These are phyloP conservation scores for Astreopora myriophthalma DNA, from an alignment of 64 coral and sea anemone species.

Conservation along the genomic window DNA sequence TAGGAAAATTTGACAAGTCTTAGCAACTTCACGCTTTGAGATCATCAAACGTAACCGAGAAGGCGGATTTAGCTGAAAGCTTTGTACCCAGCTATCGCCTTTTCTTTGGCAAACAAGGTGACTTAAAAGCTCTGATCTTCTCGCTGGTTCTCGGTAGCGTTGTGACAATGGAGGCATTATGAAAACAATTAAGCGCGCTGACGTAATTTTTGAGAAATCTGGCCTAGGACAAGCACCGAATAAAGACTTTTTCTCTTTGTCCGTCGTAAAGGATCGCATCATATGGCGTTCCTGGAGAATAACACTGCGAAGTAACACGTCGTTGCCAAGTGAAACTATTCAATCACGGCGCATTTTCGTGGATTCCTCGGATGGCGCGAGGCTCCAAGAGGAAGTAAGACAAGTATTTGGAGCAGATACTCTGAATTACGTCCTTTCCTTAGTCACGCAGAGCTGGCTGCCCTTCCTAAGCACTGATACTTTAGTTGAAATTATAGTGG, in stretches of 20 bases:
- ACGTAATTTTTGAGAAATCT: neutral
- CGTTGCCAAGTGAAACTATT: conserved; percentile 1
- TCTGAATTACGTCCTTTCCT: neutral
- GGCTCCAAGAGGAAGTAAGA: neutral
- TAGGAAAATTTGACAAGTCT: too few relatives aligned
- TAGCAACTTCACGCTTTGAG: too few relatives aligned
- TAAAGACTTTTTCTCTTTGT: conserved; percentile 16
- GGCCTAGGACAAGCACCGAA: neutral
- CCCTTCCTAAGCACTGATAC: neutral
- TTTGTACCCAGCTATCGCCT: too few relatives aligned
- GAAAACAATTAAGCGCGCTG: neutral
- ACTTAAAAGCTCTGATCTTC: too few relatives aligned
- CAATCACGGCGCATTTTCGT: neutral
- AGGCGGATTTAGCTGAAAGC: too few relatives aligned
- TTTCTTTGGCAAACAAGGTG: too few relatives aligned
- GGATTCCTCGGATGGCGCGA: neutral
- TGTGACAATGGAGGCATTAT: too few relatives aligned
- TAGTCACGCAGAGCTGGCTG: neutral
- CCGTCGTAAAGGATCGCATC: neutral
- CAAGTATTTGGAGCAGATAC: conserved; percentile 9
- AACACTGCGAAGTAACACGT: neutral
- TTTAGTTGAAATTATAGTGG: neutral
- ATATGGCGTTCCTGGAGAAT: conserved; percentile 18
- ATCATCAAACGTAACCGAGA: too few relatives aligned
- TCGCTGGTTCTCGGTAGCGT: too few relatives aligned